phyloP scores from a whole-genome alignment of 2,888 invertebrate genomes.

The Eubasilissa splendida region DNA sequence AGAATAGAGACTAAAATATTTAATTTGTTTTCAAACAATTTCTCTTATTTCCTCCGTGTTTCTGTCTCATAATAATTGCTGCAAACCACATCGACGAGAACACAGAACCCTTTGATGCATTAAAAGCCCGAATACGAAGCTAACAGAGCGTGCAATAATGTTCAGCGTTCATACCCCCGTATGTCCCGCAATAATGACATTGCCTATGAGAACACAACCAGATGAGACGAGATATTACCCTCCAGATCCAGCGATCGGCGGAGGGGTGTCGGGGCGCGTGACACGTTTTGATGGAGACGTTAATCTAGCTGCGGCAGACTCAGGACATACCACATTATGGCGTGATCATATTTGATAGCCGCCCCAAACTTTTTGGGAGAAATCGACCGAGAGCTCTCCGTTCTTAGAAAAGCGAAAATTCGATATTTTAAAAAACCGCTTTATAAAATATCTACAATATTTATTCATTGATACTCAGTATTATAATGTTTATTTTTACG shows the following conservation, averaged over 20 bases:
- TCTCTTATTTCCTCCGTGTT: too few species aligned
- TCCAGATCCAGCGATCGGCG: neutral
- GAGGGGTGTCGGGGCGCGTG: neutral
- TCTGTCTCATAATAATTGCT: too few species aligned
- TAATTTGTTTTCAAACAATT: too few species aligned
- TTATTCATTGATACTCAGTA: too few species aligned
- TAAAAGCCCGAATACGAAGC: too few species aligned
- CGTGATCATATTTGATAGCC: conserved; percentile 2
- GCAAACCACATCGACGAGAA: too few species aligned
- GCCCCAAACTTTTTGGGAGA: neutral
- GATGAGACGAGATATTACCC: neutral
- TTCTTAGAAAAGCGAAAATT: neutral
- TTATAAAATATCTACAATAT: neutral
- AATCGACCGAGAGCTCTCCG: neutral
- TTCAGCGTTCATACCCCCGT: too few species aligned
- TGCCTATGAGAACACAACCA: neutral
- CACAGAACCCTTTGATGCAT: too few species aligned
- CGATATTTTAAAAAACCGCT: neutral
- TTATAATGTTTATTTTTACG: too few species aligned
- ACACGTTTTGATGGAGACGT: conserved; percentile 24
- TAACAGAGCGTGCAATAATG: too few species aligned
- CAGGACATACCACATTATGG: neutral
- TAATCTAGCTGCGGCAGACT: conserved; percentile 11
- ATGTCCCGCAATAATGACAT: neutral
- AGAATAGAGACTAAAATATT: too few species aligned